Percentiles rank a stretch among this genome's conserved stretches.
Conservation (phyloP, 2,113 vertebrate genomes). For the Panthera uncia region DNA sequence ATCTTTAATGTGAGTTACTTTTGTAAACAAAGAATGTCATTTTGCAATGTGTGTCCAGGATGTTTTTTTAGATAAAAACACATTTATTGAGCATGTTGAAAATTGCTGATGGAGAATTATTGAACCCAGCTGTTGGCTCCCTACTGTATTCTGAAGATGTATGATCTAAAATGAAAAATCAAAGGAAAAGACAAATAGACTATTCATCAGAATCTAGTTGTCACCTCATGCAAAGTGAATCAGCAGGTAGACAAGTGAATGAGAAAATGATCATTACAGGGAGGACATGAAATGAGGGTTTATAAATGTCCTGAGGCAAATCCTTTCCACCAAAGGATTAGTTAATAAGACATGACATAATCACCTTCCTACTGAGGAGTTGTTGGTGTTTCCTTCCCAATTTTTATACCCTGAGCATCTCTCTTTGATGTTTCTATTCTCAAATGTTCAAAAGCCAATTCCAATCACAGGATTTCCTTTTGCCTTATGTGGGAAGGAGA, state of each 20-base stretch:
- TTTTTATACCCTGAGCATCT: not conserved
- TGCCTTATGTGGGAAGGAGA: not conserved
- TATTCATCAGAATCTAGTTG: not conserved
- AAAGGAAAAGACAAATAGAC: not conserved
- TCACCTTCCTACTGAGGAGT: not conserved
- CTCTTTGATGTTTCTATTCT: constrained; percentile 39
- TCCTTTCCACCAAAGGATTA: constrained; percentile 75
- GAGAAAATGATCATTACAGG: constrained; percentile 49
- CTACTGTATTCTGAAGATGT: not conserved
- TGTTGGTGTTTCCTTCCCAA: constrained; percentile 28
- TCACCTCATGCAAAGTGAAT: not conserved
- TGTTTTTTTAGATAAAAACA: constrained; percentile 42
- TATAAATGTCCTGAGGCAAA: constrained; percentile 71
- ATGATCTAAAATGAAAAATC: not conserved
- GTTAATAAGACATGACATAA: constrained; percentile 77
- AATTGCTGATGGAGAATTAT: constrained; percentile 39
- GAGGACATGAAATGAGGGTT: constrained; percentile 34
- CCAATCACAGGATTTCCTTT: not conserved
- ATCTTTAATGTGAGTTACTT: not conserved
- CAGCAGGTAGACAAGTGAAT: not conserved
- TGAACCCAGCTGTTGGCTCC: not conserved
- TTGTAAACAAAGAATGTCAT: not conserved
- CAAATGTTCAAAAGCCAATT: not conserved
- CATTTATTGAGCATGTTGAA: not conserved
- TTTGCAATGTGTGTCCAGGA: not conserved